phyloP scores from a whole-genome alignment of 2,797 vertebrate species.

The Ptychobarbus kaznakovi region DNA sequence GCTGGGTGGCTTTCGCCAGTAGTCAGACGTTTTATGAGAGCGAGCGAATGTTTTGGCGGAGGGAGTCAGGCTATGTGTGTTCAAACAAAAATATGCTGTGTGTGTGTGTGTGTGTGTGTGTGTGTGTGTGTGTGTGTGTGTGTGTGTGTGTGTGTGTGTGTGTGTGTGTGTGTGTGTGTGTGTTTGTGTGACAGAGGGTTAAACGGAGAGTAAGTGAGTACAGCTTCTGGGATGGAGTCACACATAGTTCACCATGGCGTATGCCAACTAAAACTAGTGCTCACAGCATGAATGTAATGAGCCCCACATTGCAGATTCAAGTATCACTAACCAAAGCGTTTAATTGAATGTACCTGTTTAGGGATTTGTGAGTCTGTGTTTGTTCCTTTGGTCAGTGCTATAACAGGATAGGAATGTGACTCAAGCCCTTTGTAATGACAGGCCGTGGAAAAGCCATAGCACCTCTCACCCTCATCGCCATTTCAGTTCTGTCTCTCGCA shows the following conservation, averaged over 20 bases:
- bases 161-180: slow-evolving; percentile 12
- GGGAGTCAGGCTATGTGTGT: slow-evolving; percentile 25
- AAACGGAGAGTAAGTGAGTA: slow-evolving; percentile 16
- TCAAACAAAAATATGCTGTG: slow-evolving; percentile 25
- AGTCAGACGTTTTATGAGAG: slow-evolving; percentile 47
- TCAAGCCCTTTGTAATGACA: slow-evolving; percentile 82
- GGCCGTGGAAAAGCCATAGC: slow-evolving; percentile 80
- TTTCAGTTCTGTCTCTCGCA: slow-evolving; percentile 40
- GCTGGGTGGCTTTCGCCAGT: slow-evolving; percentile 57
- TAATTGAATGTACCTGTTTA: slow-evolving; percentile 48
- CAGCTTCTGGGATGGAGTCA: slow-evolving; percentile 49
- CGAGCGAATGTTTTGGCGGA: slow-evolving; percentile 16
- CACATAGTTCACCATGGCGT: slow-evolving; percentile 50
- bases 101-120: slow-evolving; percentile 11
- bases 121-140: slow-evolving; percentile 24
- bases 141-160: slow-evolving; percentile 16
- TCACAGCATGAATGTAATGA: slow-evolving; percentile 24
- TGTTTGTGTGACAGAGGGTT: slow-evolving; percentile 27
- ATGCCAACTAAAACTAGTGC: slow-evolving; percentile 35
- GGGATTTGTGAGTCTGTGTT: slow-evolving; percentile 32
- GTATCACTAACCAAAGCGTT: slow-evolving; percentile 6
- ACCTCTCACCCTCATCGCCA: slow-evolving; percentile 69
- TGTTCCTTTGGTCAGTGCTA: slow-evolving; percentile 76
- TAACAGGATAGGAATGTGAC: slow-evolving; percentile 80
- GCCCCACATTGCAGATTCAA: slow-evolving; percentile 19